Evolutionary conservation across 1,140 invertebrate genomes (phyloP), one percentile per base, ranked within the genome.

Genomic region (Schlechtendalia chinensis): DNA sequence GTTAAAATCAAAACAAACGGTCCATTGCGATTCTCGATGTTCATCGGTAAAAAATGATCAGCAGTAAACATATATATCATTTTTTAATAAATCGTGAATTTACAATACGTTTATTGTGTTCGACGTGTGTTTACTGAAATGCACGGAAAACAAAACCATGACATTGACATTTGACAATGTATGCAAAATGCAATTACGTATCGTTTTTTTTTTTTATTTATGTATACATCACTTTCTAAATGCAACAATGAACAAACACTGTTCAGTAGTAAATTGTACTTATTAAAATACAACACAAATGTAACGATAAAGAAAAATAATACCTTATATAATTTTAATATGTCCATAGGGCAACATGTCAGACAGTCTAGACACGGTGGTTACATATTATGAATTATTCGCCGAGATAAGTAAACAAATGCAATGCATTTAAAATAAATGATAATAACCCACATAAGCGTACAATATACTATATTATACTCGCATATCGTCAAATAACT

Each of bases 291-390:
- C 29, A 63, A n/a, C 19, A n/a, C 19, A 67, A 67, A 22, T 5
- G 32, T 29, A 63, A 54, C 11, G 12, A 69, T 69, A 50, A 16
- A 69, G 24, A 69, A 24, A 69, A 69, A 69, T 67, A 47, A 14
- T 47, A 39, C 17, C 17, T 11, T 32, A 32, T 67, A 45, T 22
- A 45, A 0, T 24, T 53, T 53, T 53, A 53, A 71, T 27, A 17
- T 71, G 2, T 32, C 24, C 50, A 29, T 72, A 22, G 27, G 69
- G 24, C 47, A 53, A 27, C 69, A 19, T 29, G 75, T 63, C 75
- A 77, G 14, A 79, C 75, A 29, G 75, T 79, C 75, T 79, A 79
- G 75, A 79, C 75, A 22, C 8, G 32, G 17, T 3, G 22, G 22
- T 24, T 59, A 54, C 5, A 32, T 29, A n/a, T 50, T 50, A 50